Evolutionary conservation across 2,113 vertebrate species (phyloP).

Genomic region (Corapipo altera): DNA sequence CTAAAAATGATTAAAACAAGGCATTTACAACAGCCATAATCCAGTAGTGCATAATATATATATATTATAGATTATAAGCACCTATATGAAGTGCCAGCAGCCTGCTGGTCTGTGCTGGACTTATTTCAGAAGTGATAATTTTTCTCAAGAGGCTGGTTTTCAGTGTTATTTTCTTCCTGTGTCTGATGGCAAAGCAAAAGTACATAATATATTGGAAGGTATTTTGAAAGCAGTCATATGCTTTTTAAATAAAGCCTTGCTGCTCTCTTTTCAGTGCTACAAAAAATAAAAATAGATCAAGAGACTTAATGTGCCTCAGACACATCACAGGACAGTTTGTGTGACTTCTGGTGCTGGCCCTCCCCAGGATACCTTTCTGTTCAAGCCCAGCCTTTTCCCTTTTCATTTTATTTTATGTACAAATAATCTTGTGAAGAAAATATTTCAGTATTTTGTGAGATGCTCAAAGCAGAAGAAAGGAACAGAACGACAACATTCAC

Average conservation of each 20-base stretch:
- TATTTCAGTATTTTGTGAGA: neutral
- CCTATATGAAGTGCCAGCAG: neutral
- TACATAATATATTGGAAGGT: neutral
- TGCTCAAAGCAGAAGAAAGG: neutral
- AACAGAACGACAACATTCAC: neutral
- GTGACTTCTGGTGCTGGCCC: neutral
- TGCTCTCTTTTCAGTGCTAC: neutral
- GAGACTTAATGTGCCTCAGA: neutral
- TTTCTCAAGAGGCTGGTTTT: neutral
- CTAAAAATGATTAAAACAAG: neutral
- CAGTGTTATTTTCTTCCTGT: neutral
- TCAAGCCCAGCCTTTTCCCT: neutral
- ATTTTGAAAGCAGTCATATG: conserved; percentile 9
- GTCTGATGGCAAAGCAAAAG: conserved; percentile 8
- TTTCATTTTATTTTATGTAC: neutral
- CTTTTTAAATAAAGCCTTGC: conserved; percentile 11
- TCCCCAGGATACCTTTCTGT: neutral
- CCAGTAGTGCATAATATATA: neutral
- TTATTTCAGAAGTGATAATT: neutral
- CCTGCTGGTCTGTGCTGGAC: neutral
- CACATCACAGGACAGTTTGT: neutral
- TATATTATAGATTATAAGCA: neutral
- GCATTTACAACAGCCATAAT: neutral
- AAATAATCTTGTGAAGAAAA: neutral
- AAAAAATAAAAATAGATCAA: conserved; percentile 10